A percentile compares a stretch with the other conserved stretches of the same genome.
Evolutionary conservation across 2,113 vertebrate species (phyloP).

Genomic region (Semnornis frantzii): DNA sequence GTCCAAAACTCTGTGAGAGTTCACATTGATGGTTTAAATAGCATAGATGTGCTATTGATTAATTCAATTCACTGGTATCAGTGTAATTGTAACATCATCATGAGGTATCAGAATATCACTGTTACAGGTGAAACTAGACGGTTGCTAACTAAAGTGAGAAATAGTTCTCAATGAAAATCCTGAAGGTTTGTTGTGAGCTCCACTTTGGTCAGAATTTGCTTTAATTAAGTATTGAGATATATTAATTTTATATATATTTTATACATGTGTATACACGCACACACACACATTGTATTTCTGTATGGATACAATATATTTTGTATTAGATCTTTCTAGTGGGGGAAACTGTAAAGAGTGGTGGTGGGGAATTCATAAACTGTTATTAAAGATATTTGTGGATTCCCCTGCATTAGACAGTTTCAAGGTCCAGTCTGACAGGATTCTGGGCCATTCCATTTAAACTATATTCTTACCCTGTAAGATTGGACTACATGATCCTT

Average conservation of each 20-base stretch:
- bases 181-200: background rate
- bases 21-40: background rate
- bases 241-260: background rate
- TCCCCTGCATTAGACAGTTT: no score
- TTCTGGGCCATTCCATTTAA: no score
- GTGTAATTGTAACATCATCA: background rate
- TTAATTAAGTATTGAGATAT: background rate
- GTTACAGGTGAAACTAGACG: background rate
- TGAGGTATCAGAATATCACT: background rate
- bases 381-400: no score
- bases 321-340: background rate
- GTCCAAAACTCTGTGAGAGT: background rate
- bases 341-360: background rate
- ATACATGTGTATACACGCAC: accelerated
- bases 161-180: background rate
- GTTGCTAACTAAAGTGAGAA: background rate
- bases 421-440: no score
- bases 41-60: background rate
- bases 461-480: no score
- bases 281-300: background rate
- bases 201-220: background rate
- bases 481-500: no score
- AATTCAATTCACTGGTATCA: background rate
- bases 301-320: background rate
- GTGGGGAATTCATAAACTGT: background rate